These are phyloP conservation scores for Electrophaes corylata DNA, from an alignment of 2,888 invertebrate species.

Conservation along the genomic window DNA sequence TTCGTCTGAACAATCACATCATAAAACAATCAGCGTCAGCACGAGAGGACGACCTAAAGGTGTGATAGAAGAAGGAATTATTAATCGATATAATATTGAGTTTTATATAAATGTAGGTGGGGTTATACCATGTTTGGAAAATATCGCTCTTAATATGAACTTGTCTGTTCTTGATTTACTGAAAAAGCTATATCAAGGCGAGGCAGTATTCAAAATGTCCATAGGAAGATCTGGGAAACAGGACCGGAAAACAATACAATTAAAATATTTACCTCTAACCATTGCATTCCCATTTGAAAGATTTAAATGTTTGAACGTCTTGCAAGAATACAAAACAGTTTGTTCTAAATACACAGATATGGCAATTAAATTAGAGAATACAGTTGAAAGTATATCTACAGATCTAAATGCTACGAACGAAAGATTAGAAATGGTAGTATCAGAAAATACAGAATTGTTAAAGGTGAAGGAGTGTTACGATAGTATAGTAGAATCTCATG, in stretches of 20 bases:
- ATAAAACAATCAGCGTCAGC: slow-evolving; percentile 1
- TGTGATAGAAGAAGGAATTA: slow-evolving; percentile 15
- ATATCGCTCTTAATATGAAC: slow-evolving; percentile 15
- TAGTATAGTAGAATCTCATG: background rate
- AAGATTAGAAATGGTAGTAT: slow-evolving; percentile 2
- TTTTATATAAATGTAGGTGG: slow-evolving; percentile 18
- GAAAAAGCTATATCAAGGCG: slow-evolving; percentile 18
- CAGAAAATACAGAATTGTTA: slow-evolving; percentile 5
- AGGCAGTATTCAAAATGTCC: slow-evolving; percentile 26
- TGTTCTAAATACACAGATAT: slow-evolving; percentile 24
- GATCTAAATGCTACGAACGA: slow-evolving; percentile 9
- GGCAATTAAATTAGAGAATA: slow-evolving; percentile 14
- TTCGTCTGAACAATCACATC: background rate
- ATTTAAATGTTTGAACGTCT: slow-evolving; percentile 17
- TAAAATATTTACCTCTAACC: slow-evolving; percentile 18
- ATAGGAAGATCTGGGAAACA: slow-evolving; percentile 20
- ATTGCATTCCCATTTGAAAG: slow-evolving; percentile 23
- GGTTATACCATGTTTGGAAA: slow-evolving; percentile 18
- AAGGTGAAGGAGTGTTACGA: slow-evolving; percentile 1
- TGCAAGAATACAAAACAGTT: slow-evolving; percentile 24
- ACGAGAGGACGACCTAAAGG: slow-evolving; percentile 20
- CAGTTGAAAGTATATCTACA: slow-evolving; percentile 16
- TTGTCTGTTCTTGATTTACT: slow-evolving; percentile 15
- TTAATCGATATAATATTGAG: slow-evolving; percentile 27
- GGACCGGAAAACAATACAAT: slow-evolving; percentile 19